A percentile compares a stretch with the other conserved stretches of the same genome.
Conservation (phyloP, 2,888 invertebrate genomes). For the Drosophila greeni region DNA sequence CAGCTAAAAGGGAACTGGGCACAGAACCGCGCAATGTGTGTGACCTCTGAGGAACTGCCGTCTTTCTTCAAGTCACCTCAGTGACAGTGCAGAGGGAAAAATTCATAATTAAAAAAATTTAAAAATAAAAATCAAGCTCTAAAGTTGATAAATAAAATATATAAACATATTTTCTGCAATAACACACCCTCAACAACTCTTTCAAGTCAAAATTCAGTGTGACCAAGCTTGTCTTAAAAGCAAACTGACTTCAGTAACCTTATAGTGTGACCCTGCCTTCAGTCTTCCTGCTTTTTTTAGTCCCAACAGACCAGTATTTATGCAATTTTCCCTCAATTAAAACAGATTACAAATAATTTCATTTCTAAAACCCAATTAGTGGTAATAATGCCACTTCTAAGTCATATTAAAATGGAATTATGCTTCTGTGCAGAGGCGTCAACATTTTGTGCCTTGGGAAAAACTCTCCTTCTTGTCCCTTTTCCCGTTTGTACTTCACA, state of each 20-base stretch:
- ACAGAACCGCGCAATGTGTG: slow-evolving; percentile 29
- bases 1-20: not conserved
- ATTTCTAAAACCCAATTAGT: slow-evolving; percentile 1
- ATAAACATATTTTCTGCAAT: no score
- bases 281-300: not conserved
- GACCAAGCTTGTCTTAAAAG: not conserved
- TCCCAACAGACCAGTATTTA: not conserved
- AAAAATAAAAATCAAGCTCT: not conserved
- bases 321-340: not conserved
- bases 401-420: slow-evolving; percentile 2
- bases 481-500: not conserved
- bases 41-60: slow-evolving; percentile 21
- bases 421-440: slow-evolving; percentile 7
- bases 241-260: not conserved
- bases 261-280: not conserved
- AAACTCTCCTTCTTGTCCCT: not conserved
- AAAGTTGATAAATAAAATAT: not conserved
- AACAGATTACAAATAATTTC: not conserved
- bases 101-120: not conserved
- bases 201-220: not conserved
- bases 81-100: not conserved
- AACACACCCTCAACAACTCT: no score
- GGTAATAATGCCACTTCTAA: slow-evolving; percentile 1
- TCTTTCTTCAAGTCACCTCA: slow-evolving; percentile 25
- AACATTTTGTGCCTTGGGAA: not conserved